These are phyloP conservation scores for Pelobates cultripes DNA, from an alignment of 2,797 vertebrate genomes.

Conservation along the genomic window DNA sequence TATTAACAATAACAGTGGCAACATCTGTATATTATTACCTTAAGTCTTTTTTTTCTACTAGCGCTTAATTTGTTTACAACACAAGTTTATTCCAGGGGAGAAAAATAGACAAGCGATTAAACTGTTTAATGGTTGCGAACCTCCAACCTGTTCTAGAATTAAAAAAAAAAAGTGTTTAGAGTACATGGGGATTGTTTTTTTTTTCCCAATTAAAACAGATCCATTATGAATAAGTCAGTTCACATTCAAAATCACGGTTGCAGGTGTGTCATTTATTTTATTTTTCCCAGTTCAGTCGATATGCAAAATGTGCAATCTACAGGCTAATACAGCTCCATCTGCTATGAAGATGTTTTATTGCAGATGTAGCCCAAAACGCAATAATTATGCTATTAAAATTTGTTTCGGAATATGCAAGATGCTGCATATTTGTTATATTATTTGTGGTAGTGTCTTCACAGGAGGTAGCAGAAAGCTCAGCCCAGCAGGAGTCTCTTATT, in stretches of 20 bases:
- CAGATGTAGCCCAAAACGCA: conserved; percentile 34
- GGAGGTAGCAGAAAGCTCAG: conserved; percentile 33
- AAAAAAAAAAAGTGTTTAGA: neutral
- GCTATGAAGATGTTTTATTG: conserved; percentile 48
- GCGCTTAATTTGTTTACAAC: neutral
- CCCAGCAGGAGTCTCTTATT: conserved; percentile 44
- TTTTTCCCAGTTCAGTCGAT: conserved; percentile 34
- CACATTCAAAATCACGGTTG: conserved; percentile 3
- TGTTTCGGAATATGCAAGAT: conserved; percentile 47
- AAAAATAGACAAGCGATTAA: neutral
- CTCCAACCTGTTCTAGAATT: conserved; percentile 6
- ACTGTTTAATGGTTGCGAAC: conserved; percentile 10
- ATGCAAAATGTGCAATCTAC: conserved; percentile 32
- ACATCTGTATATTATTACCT: neutral
- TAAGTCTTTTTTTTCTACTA: neutral
- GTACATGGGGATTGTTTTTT: conserved; percentile 3
- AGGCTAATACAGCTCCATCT: conserved; percentile 49
- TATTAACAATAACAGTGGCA: neutral
- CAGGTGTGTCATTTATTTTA: conserved; percentile 49
- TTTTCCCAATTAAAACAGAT: conserved; percentile 33
- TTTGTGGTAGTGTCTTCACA: conserved; percentile 44
- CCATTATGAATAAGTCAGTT: conserved; percentile 2
- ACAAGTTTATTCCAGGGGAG: neutral
- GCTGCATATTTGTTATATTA: conserved; percentile 45
- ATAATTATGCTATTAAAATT: conserved; percentile 45